phyloP scores from a whole-genome alignment of 2,113 vertebrate genomes.

The Charadrius vociferus region DNA sequence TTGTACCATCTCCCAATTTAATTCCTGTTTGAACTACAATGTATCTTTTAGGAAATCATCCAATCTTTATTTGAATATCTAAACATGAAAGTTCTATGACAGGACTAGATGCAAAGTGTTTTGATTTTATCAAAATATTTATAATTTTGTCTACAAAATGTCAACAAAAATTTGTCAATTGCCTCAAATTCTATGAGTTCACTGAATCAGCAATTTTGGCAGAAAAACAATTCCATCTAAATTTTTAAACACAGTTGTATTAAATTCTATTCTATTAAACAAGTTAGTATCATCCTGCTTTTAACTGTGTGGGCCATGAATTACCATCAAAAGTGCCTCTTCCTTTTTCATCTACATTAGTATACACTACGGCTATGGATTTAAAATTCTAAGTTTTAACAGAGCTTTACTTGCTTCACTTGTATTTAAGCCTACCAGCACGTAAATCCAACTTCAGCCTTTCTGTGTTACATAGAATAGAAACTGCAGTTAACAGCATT shows the following conservation, averaged over 20 bases:
- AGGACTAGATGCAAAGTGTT: not conserved
- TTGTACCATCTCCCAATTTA: not conserved
- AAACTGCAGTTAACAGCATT: not conserved
- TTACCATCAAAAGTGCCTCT: not conserved
- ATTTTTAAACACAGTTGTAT: not conserved
- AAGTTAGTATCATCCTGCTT: not conserved
- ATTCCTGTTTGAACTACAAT: not conserved
- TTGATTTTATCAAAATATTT: not conserved
- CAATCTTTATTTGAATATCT: not conserved
- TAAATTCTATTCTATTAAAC: not conserved
- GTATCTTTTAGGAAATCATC: not conserved
- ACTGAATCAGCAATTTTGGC: not conserved
- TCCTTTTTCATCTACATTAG: not conserved
- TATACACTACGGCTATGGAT: not conserved
- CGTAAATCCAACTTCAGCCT: not conserved
- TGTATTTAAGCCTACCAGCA: not conserved
- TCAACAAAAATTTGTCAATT: not conserved
- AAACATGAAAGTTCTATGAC: not conserved
- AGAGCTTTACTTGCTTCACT: not conserved
- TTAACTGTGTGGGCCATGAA: not conserved
- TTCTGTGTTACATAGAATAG: not conserved
- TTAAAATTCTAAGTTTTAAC: not conserved
- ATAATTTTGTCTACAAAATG: not conserved
- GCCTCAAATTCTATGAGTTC: not conserved
- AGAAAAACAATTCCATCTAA: not conserved